phyloP scores from a whole-genome alignment of 2,888 invertebrate species.

The Caenorhabditis sulstoni region DNA sequence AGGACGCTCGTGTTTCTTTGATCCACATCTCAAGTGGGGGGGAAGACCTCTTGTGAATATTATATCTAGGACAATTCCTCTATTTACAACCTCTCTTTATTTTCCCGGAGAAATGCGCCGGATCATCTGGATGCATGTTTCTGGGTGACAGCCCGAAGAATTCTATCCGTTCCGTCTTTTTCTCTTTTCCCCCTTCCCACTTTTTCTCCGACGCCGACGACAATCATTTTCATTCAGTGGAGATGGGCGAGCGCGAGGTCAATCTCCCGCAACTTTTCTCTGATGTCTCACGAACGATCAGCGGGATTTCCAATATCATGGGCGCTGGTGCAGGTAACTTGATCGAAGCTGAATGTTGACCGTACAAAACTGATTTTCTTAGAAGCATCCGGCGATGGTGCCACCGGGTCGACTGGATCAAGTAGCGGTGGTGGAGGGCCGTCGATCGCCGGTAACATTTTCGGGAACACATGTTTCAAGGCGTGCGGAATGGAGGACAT shows the following conservation, averaged over 20 bases:
- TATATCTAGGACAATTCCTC: conserved; percentile 52
- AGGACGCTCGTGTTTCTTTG: not conserved
- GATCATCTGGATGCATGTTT: conserved; percentile 53
- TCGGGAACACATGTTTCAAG: conserved; percentile 76
- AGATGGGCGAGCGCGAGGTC: conserved; percentile 73
- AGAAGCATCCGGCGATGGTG: conserved; percentile 61
- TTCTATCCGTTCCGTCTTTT: not conserved
- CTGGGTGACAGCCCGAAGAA: conserved; percentile 11
- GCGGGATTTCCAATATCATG: conserved; percentile 72
- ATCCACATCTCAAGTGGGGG: conserved; percentile 35
- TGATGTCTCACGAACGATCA: conserved; percentile 77
- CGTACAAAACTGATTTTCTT: not conserved
- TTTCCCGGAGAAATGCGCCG: conserved; percentile 11
- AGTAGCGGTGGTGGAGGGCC: conserved; percentile 24
- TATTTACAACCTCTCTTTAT: conserved; percentile 46
- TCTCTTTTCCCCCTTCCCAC: not conserved
- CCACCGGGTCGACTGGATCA: conserved; percentile 18
- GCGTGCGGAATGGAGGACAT: conserved; percentile 79
- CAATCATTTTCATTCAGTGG: not conserved
- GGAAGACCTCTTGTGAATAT: conserved; percentile 40
- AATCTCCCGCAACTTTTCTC: conserved; percentile 76
- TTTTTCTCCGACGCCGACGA: not conserved
- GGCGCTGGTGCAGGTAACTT: conserved; percentile 57
- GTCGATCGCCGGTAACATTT: conserved; percentile 49
- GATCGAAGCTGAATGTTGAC: too few species aligned